Conservation (phyloP, 1,140 invertebrate species). For the Trichonephila inaurata region DNA sequence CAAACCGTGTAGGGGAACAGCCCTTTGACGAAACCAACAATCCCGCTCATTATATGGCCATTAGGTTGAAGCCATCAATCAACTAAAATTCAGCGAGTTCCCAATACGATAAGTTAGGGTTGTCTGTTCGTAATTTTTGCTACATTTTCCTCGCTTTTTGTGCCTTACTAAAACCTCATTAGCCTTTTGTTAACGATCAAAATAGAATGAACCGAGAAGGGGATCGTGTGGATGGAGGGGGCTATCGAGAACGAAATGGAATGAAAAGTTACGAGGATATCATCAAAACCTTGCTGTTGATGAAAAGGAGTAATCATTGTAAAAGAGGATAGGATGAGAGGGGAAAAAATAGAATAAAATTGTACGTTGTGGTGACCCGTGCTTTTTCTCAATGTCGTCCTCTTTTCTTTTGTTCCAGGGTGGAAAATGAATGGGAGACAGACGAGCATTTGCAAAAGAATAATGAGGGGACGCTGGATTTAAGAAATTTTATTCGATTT, state of each 20-base stretch:
- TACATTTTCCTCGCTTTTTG: constrained; percentile 56
- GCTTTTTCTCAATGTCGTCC: background rate
- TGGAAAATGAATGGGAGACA: background rate
- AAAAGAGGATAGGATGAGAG: background rate
- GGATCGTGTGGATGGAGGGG: background rate
- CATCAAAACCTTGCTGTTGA: constrained; percentile 54
- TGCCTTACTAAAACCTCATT: constrained; percentile 65
- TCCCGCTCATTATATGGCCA: constrained; percentile 61
- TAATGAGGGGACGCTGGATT: background rate
- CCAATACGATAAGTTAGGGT: constrained; percentile 43
- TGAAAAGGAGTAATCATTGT: constrained; percentile 44
- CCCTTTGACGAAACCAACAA: constrained; percentile 46
- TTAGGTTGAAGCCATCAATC: constrained; percentile 45
- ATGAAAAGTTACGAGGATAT: background rate
- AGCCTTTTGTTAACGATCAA: constrained; percentile 58
- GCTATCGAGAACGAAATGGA: background rate
- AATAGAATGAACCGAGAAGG: background rate
- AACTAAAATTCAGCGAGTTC: constrained; percentile 14
- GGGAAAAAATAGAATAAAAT: background rate
- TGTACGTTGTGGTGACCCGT: constrained; percentile 9
- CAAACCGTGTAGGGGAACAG: background rate
- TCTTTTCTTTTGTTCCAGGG: background rate
- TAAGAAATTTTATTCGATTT: constrained; percentile 36
- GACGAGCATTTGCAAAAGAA: background rate
- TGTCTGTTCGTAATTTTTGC: constrained; percentile 19